Evolutionary conservation across 2,888 invertebrate species (phyloP), one percentile per base, ranked within the genome.

Genomic region (Hedya salicella): DNA sequence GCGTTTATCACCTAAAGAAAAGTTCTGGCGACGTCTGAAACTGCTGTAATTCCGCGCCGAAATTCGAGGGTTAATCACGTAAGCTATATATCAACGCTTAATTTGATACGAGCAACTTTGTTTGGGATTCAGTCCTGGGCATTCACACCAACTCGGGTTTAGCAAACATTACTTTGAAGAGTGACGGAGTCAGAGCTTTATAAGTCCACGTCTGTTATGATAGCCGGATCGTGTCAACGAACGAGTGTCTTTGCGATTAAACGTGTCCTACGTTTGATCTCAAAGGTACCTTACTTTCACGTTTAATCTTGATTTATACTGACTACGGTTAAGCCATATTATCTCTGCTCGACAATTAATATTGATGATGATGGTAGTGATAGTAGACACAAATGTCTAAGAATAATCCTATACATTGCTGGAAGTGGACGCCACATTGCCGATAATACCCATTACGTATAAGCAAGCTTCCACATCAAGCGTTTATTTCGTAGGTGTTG

Each of bases 1-100:
- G 77, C 89, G 88, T 89, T 89, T 88, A 89, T 90, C 89, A 89
- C 89, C 84, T 85, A 88, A 88, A 89, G 88, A 90, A 91, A 90
- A 88, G 89, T 89, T 88, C 86, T 80, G 84, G 84, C 81, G 87
- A 86, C 87, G 86, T 82, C 81, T 83, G 81, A 80, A 87, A 87
- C 88, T 85, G 87, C 79, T 81, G 87, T 86, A 88, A 89, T 88
- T 88, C 83, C 73, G 76, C 78, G 75, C 78, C 80, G 81, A 85
- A 86, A 82, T 85, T 82, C 82, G 83, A 82, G 87, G 87, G 88
- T 88, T 89, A 87, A 88, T 88, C 87, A 85, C 85, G 80, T 75
- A 77, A 75, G 78, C 78, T 78, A 82, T 85, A 85, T 80, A 83
- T 88, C 84, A 87, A 78, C 84, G 85, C 83, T 82, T 85, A 82